Evolutionary conservation across 2,888 invertebrate genomes (phyloP).

Genomic region (Lasiommata megera): DNA sequence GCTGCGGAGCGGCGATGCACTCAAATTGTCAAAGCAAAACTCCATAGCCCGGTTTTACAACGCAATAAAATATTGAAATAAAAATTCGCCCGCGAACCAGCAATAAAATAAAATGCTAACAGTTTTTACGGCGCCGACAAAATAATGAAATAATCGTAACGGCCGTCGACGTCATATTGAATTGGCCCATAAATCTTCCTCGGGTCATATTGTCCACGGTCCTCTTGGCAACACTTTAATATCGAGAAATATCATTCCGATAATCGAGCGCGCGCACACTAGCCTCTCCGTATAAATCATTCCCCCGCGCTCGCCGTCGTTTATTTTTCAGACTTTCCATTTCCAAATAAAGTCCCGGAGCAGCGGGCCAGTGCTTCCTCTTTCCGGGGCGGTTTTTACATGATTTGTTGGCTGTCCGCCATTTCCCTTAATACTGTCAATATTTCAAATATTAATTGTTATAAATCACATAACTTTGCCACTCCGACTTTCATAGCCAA

Average conservation of each 20-base stretch:
- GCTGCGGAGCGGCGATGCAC: slow-evolving; percentile 46
- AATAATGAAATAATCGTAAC: slow-evolving; percentile 82
- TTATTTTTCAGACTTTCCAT: slow-evolving; percentile 81
- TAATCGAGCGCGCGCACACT: slow-evolving; percentile 72
- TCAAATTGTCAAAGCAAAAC: slow-evolving; percentile 50
- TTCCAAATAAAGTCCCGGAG: slow-evolving; percentile 80
- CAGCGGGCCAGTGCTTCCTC: slow-evolving; percentile 77
- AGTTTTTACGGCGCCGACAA: slow-evolving; percentile 79
- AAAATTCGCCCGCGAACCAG: slow-evolving; percentile 66
- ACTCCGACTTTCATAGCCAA: slow-evolving; percentile 57
- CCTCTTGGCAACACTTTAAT: slow-evolving; percentile 80
- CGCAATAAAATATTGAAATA: slow-evolving; percentile 78
- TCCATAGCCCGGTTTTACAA: slow-evolving; percentile 54
- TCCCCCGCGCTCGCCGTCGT: slow-evolving; percentile 68
- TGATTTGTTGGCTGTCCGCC: slow-evolving; percentile 79
- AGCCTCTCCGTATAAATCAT: slow-evolving; percentile 74
- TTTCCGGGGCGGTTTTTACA: slow-evolving; percentile 79
- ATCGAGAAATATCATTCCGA: slow-evolving; percentile 80
- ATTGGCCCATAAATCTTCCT: slow-evolving; percentile 79
- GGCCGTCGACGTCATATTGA: slow-evolving; percentile 74
- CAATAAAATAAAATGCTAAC: slow-evolving; percentile 79
- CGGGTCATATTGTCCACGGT: slow-evolving; percentile 80
- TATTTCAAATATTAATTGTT: slow-evolving; percentile 81
- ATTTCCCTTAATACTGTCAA: slow-evolving; percentile 80
- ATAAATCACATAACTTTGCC: slow-evolving; percentile 75